Conservation (phyloP, 2,113 vertebrate species). For the Acrocephalus arundinaceus region DNA sequence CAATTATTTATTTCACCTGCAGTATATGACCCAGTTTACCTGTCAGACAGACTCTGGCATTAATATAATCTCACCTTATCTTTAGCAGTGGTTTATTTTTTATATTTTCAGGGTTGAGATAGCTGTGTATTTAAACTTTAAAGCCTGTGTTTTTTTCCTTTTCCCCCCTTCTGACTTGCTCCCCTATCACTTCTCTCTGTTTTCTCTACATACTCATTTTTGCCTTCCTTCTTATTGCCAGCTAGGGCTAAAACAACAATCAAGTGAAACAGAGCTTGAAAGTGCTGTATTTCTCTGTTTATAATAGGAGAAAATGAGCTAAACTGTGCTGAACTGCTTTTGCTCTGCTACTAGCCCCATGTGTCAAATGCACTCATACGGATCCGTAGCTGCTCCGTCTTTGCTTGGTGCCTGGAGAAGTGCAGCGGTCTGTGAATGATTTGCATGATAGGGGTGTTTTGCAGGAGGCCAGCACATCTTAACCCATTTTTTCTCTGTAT, state of each 20-base stretch:
- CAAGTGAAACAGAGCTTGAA: background rate
- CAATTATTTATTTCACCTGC: background rate
- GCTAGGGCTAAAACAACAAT: background rate
- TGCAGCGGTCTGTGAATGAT: background rate
- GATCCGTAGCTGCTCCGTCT: fast-evolving
- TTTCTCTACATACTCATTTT: background rate
- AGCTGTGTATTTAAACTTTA: background rate
- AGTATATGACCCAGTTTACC: background rate
- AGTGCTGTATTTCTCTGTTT: background rate
- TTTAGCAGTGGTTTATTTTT: background rate
- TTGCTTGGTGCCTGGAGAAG: background rate
- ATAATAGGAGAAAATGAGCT: background rate
- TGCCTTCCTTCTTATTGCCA: background rate
- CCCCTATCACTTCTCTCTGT: background rate
- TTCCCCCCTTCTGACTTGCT: background rate
- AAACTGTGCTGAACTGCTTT: background rate
- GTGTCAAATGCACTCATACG: background rate
- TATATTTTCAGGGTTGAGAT: background rate
- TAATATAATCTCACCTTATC: background rate
- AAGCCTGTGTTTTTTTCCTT: background rate
- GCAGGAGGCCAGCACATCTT: background rate
- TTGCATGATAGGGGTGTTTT: background rate
- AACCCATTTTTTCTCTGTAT: background rate
- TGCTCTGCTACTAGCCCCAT: background rate
- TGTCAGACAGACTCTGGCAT: background rate